These are phyloP conservation scores for Heliconius hortense DNA, from an alignment of 2,888 invertebrate species.

Conservation along the genomic window DNA sequence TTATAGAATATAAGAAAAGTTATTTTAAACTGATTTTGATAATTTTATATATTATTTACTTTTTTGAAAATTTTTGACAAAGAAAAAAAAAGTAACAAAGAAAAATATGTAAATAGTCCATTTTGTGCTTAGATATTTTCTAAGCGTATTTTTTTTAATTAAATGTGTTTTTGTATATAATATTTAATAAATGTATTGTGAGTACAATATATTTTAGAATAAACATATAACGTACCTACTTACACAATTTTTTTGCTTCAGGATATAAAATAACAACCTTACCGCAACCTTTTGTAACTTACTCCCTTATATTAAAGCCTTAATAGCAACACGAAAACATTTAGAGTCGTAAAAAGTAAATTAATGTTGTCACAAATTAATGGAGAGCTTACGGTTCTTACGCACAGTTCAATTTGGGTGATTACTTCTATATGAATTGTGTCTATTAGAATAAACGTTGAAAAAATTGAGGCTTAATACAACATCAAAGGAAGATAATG, in stretches of 20 bases:
- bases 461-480: background rate
- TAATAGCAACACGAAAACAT: conserved; percentile 65
- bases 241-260: background rate
- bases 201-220: too few relatives aligned
- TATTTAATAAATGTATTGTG: too few relatives aligned
- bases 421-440: conserved; percentile 49
- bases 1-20: background rate
- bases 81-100: too few relatives aligned
- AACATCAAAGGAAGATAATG: background rate
- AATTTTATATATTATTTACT: too few relatives aligned
- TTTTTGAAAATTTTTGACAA: too few relatives aligned
- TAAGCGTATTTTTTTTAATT: too few relatives aligned
- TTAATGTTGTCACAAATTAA: conserved; percentile 69
- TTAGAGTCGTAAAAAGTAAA: conserved; percentile 65
- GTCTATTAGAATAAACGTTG: background rate
- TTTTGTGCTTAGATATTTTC: too few relatives aligned
- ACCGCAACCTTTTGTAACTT: conserved; percentile 42
- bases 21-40: background rate
- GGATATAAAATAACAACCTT: conserved; percentile 23
- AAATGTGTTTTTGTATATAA: too few relatives aligned
- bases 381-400: conserved; percentile 51
- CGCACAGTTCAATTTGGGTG: conserved; percentile 54
- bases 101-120: too few relatives aligned
- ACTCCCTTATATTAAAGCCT: conserved; percentile 48
- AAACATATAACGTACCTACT: background rate